phyloP scores from a whole-genome alignment of 2,888 invertebrate species.

The Cephus runcator region DNA sequence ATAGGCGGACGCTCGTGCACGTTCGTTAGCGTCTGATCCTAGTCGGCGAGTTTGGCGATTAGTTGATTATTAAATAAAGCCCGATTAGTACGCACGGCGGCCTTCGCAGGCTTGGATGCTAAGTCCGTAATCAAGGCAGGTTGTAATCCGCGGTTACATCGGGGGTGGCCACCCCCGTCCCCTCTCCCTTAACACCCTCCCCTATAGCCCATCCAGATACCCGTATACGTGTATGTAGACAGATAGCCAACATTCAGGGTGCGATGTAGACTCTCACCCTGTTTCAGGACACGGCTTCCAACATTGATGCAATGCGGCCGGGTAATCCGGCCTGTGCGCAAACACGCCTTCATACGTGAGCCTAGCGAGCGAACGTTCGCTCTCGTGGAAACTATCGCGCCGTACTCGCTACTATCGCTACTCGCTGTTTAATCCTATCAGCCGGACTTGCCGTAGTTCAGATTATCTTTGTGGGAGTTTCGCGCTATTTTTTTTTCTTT shows the following conservation, averaged over 20 bases:
- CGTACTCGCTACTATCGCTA: not conserved
- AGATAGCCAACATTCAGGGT: not conserved
- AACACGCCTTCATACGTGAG: slow-evolving; percentile 10
- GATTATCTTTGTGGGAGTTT: not conserved
- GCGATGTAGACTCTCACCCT: not conserved
- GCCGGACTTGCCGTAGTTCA: not conserved
- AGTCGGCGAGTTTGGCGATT: slow-evolving; percentile 23
- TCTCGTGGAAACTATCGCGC: not conserved
- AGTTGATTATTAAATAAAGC: slow-evolving; percentile 45
- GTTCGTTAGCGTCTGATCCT: not conserved
- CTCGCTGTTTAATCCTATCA: not conserved
- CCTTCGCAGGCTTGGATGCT: slow-evolving; percentile 1
- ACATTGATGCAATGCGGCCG: slow-evolving; percentile 15
- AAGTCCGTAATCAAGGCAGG: slow-evolving; percentile 34
- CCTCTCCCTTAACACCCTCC: not conserved
- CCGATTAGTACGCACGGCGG: slow-evolving; percentile 28
- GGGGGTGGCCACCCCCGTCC: slow-evolving; percentile 5
- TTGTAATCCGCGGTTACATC: slow-evolving; percentile 29
- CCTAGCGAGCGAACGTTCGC: not conserved
- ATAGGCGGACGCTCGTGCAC: not conserved
- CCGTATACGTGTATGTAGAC: slow-evolving; percentile 5
- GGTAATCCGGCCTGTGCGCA: slow-evolving; percentile 6
- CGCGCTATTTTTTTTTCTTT: not conserved
- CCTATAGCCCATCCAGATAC: not conserved
- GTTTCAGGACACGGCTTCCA: not conserved